A percentile compares a stretch with the other conserved stretches of the same genome.
Conservation (phyloP, 2,888 invertebrate species). For the Therioaphis trifolii region DNA sequence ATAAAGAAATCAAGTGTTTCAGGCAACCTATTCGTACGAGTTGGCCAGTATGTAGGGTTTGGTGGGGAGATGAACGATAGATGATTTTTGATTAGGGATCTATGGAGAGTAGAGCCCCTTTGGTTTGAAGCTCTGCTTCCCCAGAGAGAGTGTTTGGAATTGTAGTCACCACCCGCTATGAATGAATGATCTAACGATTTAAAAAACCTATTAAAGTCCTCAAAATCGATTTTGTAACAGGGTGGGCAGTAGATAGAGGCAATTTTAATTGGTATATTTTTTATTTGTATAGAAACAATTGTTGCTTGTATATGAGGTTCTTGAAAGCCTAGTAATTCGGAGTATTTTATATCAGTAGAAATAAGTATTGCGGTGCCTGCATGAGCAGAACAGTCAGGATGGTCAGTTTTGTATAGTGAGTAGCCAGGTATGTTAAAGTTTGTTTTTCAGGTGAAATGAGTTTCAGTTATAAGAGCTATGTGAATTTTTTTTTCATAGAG, state of each 20-base stretch:
- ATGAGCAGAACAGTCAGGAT: not conserved
- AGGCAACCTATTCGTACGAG: not conserved
- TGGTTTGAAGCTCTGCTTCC: too few species aligned
- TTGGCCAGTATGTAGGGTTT: not conserved
- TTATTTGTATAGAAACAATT: conserved; percentile 17
- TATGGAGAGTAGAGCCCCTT: too few species aligned
- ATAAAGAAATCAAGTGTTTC: conserved; percentile 32
- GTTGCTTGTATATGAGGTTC: not conserved
- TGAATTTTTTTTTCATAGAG: not conserved
- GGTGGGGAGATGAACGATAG: conserved; percentile 3
- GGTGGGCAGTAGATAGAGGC: too few species aligned
- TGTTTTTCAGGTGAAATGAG: not conserved
- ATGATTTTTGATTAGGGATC: too few species aligned
- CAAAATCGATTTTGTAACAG: not conserved
- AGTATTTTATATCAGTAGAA: not conserved
- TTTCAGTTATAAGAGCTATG: not conserved
- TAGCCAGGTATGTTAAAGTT: not conserved
- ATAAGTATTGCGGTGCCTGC: not conserved
- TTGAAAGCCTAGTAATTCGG: too few species aligned
- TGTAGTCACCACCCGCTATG: too few species aligned
- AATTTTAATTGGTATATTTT: too few species aligned
- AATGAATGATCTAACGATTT: conserved; percentile 17
- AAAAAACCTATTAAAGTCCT: not conserved
- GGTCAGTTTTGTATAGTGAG: not conserved
- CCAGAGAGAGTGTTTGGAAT: conserved; percentile 6